Evolutionary conservation across 2,113 vertebrate genomes (phyloP).

Genomic region (Bujurquina vittata): DNA sequence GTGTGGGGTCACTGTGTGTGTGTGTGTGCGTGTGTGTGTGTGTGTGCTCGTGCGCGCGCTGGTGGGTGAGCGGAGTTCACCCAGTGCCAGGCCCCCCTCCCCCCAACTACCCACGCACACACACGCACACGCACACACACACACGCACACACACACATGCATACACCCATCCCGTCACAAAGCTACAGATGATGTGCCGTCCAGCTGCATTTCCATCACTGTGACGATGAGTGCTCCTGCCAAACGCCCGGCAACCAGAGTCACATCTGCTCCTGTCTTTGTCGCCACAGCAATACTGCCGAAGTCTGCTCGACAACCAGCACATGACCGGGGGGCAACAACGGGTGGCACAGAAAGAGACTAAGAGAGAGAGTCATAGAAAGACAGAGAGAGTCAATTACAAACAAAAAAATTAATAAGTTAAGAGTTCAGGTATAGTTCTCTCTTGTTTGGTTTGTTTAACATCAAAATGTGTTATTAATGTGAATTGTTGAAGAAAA

Average conservation of each 20-base stretch:
- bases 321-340: slow-evolving; percentile 71
- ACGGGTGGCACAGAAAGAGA: slow-evolving; percentile 65
- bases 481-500: not conserved
- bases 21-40: slow-evolving; percentile 21
- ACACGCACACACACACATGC: not conserved
- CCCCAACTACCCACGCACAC: not conserved
- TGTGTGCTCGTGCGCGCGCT: slow-evolving; percentile 22
- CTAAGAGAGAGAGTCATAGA: slow-evolving; percentile 16
- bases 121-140: not conserved
- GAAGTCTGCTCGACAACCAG: slow-evolving; percentile 76
- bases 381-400: slow-evolving; percentile 39
- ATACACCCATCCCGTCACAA: slow-evolving; percentile 44
- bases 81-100: slow-evolving; percentile 62
- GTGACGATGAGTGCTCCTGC: slow-evolving; percentile 81
- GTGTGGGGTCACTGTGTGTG: slow-evolving; percentile 54
- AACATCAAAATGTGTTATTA: not conserved
- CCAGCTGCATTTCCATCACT: slow-evolving; percentile 76
- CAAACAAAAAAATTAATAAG: slow-evolving; percentile 32
- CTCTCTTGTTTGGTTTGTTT: not conserved
- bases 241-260: slow-evolving; percentile 82
- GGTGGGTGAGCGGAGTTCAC: slow-evolving; percentile 72
- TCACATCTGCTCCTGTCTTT: slow-evolving; percentile 82
- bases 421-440: slow-evolving; percentile 15
- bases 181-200: slow-evolving; percentile 80
- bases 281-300: slow-evolving; percentile 75